Conservation (phyloP, 2,888 invertebrate species). For the Epirrhoe tristata region DNA sequence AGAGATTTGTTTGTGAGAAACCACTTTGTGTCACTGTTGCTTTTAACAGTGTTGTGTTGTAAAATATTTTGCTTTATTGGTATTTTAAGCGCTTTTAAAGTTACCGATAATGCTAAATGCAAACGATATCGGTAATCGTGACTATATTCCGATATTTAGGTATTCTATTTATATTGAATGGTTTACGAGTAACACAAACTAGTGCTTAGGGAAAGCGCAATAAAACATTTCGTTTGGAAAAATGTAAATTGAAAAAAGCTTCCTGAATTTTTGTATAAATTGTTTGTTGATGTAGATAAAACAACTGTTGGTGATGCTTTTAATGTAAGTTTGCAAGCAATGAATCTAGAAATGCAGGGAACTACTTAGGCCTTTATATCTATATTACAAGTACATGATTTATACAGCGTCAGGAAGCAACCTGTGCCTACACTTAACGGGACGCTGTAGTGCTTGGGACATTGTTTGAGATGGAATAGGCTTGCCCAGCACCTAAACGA, state of each 20-base stretch:
- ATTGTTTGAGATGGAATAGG: too few species aligned
- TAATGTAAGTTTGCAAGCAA: not conserved
- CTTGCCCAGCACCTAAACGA: too few species aligned
- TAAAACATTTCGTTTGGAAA: not conserved
- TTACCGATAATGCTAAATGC: not conserved
- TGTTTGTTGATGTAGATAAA: not conserved
- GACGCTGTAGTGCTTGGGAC: too few species aligned
- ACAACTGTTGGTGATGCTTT: not conserved
- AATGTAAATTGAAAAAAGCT: not conserved
- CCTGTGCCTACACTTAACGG: too few species aligned
- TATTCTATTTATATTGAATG: not conserved
- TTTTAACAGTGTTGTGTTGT: conserved; percentile 4
- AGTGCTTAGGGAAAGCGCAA: not conserved
- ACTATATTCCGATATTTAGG: not conserved
- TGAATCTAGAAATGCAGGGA: not conserved
- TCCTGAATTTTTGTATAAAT: not conserved
- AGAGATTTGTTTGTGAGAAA: conserved; percentile 26
- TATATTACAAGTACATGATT: too few species aligned
- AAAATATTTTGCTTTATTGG: not conserved
- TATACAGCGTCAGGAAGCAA: too few species aligned
- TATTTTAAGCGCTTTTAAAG: not conserved
- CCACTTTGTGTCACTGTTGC: conserved; percentile 28
- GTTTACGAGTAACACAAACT: not conserved
- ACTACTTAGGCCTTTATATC: too few species aligned
- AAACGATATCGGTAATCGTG: not conserved